Base-by-base conservation (phyloP, 2,797 vertebrate species). In the Gallinago solitaria region DNA sequence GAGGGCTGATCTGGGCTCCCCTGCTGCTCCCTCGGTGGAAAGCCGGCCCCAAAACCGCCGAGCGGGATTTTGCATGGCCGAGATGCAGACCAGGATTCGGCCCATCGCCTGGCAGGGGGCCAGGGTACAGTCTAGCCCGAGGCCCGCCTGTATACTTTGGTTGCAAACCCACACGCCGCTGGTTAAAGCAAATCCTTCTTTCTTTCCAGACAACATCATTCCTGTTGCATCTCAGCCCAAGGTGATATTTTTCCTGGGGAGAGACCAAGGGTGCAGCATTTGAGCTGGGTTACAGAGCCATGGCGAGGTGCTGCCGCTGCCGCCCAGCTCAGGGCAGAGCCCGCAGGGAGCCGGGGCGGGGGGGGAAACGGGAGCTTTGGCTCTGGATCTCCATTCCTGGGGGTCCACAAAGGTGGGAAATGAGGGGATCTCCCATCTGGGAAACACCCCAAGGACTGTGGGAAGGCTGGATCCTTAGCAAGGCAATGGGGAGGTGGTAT, bases 161-260 rank as follows among this genome's bases (percentile, higher is more conserved):
- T 83, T 70, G 68, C 87, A 63, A 73, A 83, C 68, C 90, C 89
- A 17, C 37, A 1, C 57, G 10, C 86, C 25, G 1, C 68, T 45
- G 87, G 75, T 80, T 48, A 30, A 77, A 95, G 89, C 79, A 81
- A 94, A 93, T 37, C 93, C 64, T 76, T 59, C 92, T 93, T 79
- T 93, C 86, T 77, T 51, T 74, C 91, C 89, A 60, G 43, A 87
- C 88, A 95, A 20, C 50, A 9, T 94, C 89, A 64, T 54, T 70
- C n/a, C 43, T 91, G 84, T 75, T 51, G 53, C 93, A 10, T 33
- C 69, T 4, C 91, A 28, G 88, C 90, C 92, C 47, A 1, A 51
- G 86, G 85, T 57, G 89, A 9, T 90, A 7, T 93, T 97, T 94
- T 93, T 94, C 83, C 94, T 94, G 94, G 92, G 88, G 71, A 89